Evolutionary conservation across 2,888 invertebrate genomes (phyloP).

Genomic region (Erpobdella octoculata): DNA sequence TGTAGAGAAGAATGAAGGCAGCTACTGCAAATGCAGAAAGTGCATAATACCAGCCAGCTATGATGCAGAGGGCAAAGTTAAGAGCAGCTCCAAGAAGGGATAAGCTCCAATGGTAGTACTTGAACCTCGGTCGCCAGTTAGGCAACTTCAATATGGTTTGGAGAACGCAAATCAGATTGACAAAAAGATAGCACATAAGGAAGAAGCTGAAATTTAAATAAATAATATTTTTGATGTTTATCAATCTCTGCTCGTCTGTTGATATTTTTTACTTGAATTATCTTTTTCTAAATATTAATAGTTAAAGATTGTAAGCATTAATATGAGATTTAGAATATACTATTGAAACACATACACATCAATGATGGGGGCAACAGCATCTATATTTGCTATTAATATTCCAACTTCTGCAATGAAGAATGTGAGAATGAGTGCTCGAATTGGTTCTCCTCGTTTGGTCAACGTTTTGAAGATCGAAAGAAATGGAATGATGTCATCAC

Average conservation of each 20-base stretch:
- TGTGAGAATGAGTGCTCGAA: conserved; percentile 79
- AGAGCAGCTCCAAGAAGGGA: conserved; percentile 41
- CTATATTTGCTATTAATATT: conserved; percentile 84
- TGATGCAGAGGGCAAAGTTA: conserved; percentile 42
- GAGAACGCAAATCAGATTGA: conserved; percentile 90
- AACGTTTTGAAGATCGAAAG: conserved; percentile 76
- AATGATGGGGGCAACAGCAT: conserved; percentile 83
- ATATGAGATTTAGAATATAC: neutral
- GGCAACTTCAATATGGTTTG: conserved; percentile 81
- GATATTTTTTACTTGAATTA: neutral
- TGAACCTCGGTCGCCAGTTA: conserved; percentile 93
- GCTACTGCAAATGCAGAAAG: conserved; percentile 41
- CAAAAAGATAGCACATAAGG: conserved; percentile 97
- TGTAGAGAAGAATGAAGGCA: conserved; percentile 43
- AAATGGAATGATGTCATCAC: conserved; percentile 90
- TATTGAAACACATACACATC: conserved; percentile 62
- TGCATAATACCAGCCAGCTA: conserved; percentile 43
- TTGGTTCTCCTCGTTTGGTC: conserved; percentile 85
- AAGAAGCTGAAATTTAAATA: conserved; percentile 62
- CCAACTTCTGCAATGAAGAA: conserved; percentile 52
- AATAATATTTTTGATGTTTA: conserved; percentile 3
- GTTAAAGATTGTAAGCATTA: neutral
- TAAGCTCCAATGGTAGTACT: conserved; percentile 81
- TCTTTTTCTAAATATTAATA: neutral
- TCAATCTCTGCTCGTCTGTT: neutral